These are phyloP conservation scores for Grus americana DNA, from an alignment of 2,113 vertebrate genomes.

Conservation along the genomic window DNA sequence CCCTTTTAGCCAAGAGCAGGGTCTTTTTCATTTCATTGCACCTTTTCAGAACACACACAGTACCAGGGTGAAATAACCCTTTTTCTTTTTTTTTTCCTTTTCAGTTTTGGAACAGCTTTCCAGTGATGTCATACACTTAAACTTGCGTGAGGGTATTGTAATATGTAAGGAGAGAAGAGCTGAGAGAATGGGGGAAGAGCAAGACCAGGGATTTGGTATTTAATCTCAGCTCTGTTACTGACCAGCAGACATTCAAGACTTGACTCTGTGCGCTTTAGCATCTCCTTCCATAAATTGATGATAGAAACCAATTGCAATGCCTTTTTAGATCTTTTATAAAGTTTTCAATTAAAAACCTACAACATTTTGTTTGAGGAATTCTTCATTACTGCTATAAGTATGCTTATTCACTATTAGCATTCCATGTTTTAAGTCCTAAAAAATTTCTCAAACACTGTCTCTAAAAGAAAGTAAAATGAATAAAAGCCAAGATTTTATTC, in stretches of 20 bases:
- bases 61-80: background rate
- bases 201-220: background rate
- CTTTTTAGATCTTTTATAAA: background rate
- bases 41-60: background rate
- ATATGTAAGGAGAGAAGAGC: background rate
- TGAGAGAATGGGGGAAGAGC: background rate
- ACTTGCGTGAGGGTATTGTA: background rate
- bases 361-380: background rate
- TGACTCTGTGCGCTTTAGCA: background rate
- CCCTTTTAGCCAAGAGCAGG: background rate
- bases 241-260: background rate
- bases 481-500: background rate
- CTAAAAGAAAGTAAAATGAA: background rate
- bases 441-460: background rate
- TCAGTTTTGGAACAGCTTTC: background rate
- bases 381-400: background rate
- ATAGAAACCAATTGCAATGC: accelerated
- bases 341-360: accelerated
- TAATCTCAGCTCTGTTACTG: background rate
- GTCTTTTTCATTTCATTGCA: too few species aligned
- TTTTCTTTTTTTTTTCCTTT: accelerated
- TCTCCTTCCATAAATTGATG: background rate
- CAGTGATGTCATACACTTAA: background rate
- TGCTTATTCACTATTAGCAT: background rate
- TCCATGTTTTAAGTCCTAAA: background rate